These are phyloP conservation scores for Eledone cirrhosa DNA, from an alignment of 2,888 invertebrate species.

Conservation along the genomic window DNA sequence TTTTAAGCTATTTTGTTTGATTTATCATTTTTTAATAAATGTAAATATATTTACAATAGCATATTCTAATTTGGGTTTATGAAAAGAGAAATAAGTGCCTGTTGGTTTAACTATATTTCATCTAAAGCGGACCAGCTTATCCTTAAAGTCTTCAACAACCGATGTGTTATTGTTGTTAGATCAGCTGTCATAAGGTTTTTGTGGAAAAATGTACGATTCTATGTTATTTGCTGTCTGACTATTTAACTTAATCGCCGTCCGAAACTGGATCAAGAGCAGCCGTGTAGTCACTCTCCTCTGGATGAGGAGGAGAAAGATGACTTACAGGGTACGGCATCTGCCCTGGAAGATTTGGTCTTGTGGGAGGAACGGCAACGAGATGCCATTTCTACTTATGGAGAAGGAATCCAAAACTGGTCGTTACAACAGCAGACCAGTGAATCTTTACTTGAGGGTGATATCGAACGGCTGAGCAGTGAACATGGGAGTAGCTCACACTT, in stretches of 20 bases:
- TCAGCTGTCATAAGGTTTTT: no score
- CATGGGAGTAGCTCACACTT: neutral
- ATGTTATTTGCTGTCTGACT: no score
- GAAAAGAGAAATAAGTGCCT: no score
- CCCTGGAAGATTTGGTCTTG: slow-evolving; percentile 8
- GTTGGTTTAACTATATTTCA: no score
- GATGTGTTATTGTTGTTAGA: no score
- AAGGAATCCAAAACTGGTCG: slow-evolving; percentile 12
- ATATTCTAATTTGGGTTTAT: no score
- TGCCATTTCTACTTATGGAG: slow-evolving; percentile 11
- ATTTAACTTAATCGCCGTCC: neutral
- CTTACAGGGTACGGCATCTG: slow-evolving; percentile 6
- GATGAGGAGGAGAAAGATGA: slow-evolving; percentile 5
- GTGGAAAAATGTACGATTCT: no score
- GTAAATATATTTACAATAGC: no score
- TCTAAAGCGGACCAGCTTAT: no score
- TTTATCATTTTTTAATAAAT: no score
- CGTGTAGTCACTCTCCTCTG: neutral
- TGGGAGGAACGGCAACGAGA: slow-evolving; percentile 16
- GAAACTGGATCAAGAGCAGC: slow-evolving; percentile 25
- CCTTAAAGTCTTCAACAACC: no score
- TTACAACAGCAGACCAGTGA: slow-evolving; percentile 13
- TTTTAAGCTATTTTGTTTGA: no score
- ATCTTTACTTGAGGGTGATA: slow-evolving; percentile 3
- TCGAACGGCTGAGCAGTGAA: slow-evolving; percentile 15